Evolutionary conservation across 1,140 invertebrate species (phyloP).

Genomic region (Lasaia peninsularis): DNA sequence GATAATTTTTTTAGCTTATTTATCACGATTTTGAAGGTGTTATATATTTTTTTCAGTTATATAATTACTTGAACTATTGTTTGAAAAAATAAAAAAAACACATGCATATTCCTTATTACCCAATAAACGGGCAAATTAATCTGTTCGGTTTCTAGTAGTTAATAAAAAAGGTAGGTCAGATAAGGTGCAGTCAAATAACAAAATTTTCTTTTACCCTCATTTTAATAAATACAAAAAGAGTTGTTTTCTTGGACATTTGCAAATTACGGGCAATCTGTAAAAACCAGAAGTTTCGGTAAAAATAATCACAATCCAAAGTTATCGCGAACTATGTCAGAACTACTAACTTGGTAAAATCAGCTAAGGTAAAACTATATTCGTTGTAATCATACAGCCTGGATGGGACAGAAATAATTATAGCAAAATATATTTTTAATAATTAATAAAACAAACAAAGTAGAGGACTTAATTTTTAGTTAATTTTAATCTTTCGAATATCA

Average conservation of each 20-base stretch:
- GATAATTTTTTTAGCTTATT: too few relatives aligned
- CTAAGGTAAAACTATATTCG: constrained; percentile 65
- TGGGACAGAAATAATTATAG: constrained; percentile 28
- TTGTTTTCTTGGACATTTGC: constrained; percentile 29
- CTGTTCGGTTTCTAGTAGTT: too few relatives aligned
- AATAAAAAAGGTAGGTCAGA: too few relatives aligned
- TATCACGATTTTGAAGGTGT: too few relatives aligned
- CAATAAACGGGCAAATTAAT: too few relatives aligned
- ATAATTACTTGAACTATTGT: too few relatives aligned
- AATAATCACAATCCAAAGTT: neutral
- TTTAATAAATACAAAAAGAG: constrained; percentile 8
- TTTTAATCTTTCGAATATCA: constrained; percentile 6
- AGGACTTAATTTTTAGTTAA: neutral
- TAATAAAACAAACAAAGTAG: neutral
- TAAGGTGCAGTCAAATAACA: too few relatives aligned
- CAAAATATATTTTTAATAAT: neutral
- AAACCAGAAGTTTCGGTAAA: too few relatives aligned
- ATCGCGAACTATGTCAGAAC: constrained; percentile 24
- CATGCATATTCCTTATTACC: too few relatives aligned
- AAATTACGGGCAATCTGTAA: constrained; percentile 11
- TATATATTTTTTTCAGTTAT: too few relatives aligned
- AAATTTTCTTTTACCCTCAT: too few relatives aligned
- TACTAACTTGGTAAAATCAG: constrained; percentile 36
- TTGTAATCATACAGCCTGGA: constrained; percentile 71
- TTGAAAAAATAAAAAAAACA: too few relatives aligned